Conservation (phyloP, 2,888 invertebrate genomes). For the Himalopsyche anomala region DNA sequence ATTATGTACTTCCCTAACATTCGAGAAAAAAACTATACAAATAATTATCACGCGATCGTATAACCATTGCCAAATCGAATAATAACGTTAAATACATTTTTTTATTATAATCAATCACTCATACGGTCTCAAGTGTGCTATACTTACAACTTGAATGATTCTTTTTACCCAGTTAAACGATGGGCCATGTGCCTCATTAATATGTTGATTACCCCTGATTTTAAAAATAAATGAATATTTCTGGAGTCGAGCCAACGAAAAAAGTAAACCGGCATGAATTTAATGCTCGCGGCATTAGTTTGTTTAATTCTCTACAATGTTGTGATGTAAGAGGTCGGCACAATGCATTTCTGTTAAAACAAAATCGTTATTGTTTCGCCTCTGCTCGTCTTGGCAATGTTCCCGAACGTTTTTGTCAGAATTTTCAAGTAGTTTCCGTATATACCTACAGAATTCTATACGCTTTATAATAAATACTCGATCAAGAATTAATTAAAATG, state of each 20-base stretch:
- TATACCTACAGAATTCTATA: too few relatives aligned
- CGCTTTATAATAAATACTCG: too few relatives aligned
- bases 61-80: too few relatives aligned
- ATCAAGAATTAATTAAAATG: too few relatives aligned
- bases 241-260: background rate
- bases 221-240: conserved; percentile 31
- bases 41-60: too few relatives aligned
- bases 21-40: too few relatives aligned
- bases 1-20: too few relatives aligned
- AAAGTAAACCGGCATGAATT: conserved; percentile 14
- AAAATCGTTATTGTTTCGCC: conserved; percentile 6
- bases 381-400: background rate
- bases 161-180: too few relatives aligned
- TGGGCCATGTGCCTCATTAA: conserved; percentile 18
- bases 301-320: background rate
- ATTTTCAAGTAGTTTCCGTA: background rate
- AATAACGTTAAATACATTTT: too few relatives aligned
- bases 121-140: too few relatives aligned
- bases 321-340: conserved; percentile 18
- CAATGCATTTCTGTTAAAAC: conserved; percentile 24
- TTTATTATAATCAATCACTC: too few relatives aligned
- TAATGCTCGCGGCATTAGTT: background rate
- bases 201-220: conserved; percentile 28
- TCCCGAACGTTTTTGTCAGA: background rate
- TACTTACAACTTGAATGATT: too few relatives aligned